Base-by-base conservation (phyloP, 1,140 invertebrate genomes). In the Aphidius gifuensis region DNA sequence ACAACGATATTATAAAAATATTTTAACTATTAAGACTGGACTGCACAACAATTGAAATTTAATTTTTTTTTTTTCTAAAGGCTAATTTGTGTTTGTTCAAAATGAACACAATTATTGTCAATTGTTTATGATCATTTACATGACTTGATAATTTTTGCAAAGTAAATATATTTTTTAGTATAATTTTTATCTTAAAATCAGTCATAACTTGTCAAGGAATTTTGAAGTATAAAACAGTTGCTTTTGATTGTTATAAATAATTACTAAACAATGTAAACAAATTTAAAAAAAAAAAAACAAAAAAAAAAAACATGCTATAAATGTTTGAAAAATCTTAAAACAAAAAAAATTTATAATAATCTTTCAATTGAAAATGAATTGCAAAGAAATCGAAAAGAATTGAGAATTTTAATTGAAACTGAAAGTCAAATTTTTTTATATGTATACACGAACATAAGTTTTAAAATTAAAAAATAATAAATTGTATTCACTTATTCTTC, bases 351-450 rank as follows among this genome's bases (percentile, higher is more conserved):
- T 16, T 16, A 16, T 16, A 16, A 16, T 16, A 16, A 16, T 16
- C 16, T 16, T 0, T 16, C 1, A 16, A 16, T 16, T 16, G 16
- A 16, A 16, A 16, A 16, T 16, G 16, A 16, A 16, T 16, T 16
- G 16, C 16, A 16, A 16, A 16, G 1, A 16, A 16, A 16, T 16
- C 16, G 0, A 16, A 16, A 16, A 16, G 16, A 16, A 16, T 16
- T 16, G 16, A 16, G 16, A 16, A 16, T 16, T 16, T 16, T 16
- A 16, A 16, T 16, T 16, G 16, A 16, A 58, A 62, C 61, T 69
- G 60, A 65, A 67, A 66, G 59, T 62, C 64, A 48, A 51, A 64
- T 69, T 67, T 65, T 68, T 66, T 68, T 64, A 62, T 65, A 67
- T 65, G 54, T 64, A 43, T 57, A 57, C 47, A 43, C 39, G n/a